Conservation (phyloP, 1,140 invertebrate species). For the Lamellibrachia luymesi region DNA sequence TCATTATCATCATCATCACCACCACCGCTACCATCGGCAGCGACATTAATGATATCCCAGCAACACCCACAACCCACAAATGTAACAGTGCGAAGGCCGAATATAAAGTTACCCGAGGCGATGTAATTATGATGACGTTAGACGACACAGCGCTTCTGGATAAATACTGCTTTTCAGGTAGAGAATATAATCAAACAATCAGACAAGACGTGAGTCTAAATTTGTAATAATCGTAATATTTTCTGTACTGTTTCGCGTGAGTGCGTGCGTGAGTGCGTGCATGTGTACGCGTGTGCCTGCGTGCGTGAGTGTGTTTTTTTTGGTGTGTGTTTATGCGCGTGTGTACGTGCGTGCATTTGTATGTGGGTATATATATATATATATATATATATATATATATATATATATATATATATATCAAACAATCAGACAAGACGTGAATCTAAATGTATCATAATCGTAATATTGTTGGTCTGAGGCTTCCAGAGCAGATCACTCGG, state of each 20-base stretch:
- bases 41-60: neutral
- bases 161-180: neutral
- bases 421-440: no score
- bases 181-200: neutral
- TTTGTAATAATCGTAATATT: neutral
- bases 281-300: no score
- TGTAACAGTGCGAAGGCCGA: neutral
- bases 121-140: neutral
- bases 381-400: no score
- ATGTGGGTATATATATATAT: no score
- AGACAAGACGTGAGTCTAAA: neutral
- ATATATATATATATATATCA: no score
- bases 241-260: neutral
- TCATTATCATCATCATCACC: neutral
- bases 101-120: neutral
- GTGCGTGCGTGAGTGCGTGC: neutral
- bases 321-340: no score
- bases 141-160: neutral
- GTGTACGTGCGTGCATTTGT: no score
- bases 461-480: no score
- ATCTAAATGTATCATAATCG: neutral
- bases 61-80: neutral
- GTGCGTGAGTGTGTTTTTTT: no score
- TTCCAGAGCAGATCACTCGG: no score
- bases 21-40: neutral